Percentiles rank a stretch among this genome's conserved stretches.
These are phyloP conservation scores for Sinosuthora webbiana DNA, from an alignment of 2,113 vertebrate genomes.

Conservation along the genomic window DNA sequence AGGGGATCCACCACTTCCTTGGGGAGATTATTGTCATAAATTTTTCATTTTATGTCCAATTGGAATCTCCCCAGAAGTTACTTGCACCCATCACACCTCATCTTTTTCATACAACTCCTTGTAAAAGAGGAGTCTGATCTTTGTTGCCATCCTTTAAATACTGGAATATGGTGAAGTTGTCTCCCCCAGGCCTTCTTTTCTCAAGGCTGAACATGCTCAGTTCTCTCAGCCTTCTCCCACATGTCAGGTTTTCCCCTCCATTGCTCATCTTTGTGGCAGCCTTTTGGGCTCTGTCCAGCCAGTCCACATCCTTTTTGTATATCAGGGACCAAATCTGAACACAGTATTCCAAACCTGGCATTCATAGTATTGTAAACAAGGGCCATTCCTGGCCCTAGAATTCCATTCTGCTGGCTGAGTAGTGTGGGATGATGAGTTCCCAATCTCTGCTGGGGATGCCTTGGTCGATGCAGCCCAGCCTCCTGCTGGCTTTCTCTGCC, in stretches of 20 bases:
- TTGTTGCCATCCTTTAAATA: neutral
- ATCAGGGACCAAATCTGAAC: neutral
- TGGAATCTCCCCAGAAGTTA: neutral
- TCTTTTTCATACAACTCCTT: neutral
- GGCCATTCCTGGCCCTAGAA: neutral
- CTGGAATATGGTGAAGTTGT: neutral
- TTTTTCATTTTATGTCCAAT: neutral
- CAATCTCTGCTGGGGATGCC: neutral
- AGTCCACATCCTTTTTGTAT: neutral
- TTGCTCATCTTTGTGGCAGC: neutral
- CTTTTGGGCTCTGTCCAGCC: neutral
- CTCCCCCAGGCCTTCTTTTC: too few relatives aligned
- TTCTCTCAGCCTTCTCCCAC: neutral
- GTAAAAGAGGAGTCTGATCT: neutral
- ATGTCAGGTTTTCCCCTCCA: neutral
- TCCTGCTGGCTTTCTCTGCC: neutral
- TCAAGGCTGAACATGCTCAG: fast-evolving
- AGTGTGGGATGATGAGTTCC: neutral
- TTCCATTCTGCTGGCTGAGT: neutral
- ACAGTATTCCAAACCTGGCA: neutral
- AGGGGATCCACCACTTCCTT: neutral
- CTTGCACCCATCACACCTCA: neutral
- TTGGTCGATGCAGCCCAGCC: neutral
- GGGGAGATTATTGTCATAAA: neutral
- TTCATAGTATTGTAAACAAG: too few relatives aligned